phyloP scores from a whole-genome alignment of 2,888 invertebrate genomes.

The Lasioglossum villosulum region DNA sequence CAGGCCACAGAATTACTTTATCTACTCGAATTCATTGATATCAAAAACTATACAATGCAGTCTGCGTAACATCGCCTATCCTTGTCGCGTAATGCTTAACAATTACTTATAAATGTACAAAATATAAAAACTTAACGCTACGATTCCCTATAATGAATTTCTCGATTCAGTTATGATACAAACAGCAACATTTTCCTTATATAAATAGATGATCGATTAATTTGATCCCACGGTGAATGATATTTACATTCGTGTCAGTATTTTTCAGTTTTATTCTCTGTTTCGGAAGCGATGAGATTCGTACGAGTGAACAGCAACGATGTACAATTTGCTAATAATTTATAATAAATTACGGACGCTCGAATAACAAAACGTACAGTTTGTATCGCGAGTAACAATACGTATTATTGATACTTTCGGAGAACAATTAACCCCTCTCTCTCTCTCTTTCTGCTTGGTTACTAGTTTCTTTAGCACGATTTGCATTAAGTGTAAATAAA shows the following conservation, averaged over 20 bases:
- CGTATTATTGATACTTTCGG: not conserved
- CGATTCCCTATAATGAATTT: slow-evolving; percentile 14
- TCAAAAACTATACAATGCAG: slow-evolving; percentile 15
- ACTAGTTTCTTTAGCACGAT: slow-evolving; percentile 15
- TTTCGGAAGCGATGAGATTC: not conserved
- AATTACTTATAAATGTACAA: slow-evolving; percentile 45
- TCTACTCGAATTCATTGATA: slow-evolving; percentile 15
- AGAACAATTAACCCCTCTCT: not conserved
- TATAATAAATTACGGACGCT: slow-evolving; percentile 51
- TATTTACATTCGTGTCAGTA: slow-evolving; percentile 40
- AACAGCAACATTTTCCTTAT: slow-evolving; percentile 2
- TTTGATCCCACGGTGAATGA: slow-evolving; percentile 15
- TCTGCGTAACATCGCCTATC: slow-evolving; percentile 3
- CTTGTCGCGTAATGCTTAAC: not conserved
- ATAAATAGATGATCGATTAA: slow-evolving; percentile 42
- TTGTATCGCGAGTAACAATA: not conserved
- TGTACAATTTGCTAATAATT: slow-evolving; percentile 39
- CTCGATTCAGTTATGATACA: slow-evolving; percentile 1
- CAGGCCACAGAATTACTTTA: slow-evolving; percentile 4
- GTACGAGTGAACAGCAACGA: not conserved
- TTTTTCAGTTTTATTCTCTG: not conserved
- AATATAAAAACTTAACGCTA: slow-evolving; percentile 25
- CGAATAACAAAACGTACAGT: slow-evolving; percentile 5
- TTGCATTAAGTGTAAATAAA: slow-evolving; percentile 1
- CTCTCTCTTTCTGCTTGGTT: not conserved